Evolutionary conservation across 2,113 vertebrate species (phyloP).

Genomic region (Poeciliopsis occidentalis): DNA sequence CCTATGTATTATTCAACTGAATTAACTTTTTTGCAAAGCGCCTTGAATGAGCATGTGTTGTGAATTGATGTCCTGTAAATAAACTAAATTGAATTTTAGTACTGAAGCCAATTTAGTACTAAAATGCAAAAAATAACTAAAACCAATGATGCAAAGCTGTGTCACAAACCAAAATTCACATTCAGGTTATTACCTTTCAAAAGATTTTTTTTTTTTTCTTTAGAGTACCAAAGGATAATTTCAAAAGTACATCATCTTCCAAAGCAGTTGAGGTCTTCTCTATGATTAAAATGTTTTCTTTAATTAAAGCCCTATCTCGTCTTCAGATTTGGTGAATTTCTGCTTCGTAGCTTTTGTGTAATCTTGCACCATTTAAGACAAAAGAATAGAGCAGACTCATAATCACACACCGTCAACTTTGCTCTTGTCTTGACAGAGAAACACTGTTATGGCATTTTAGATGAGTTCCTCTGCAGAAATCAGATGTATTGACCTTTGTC

Average conservation of each 20-base stretch:
- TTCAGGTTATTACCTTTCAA: neutral
- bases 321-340: neutral
- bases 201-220: neutral
- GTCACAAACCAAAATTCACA: neutral
- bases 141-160: neutral
- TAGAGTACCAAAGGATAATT: neutral
- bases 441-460: neutral
- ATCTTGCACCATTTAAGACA: neutral
- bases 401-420: neutral
- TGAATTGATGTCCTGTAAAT: too few species aligned
- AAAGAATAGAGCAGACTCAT: neutral
- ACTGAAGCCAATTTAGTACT: too few species aligned
- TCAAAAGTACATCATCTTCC: neutral
- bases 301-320: too few species aligned
- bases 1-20: too few species aligned
- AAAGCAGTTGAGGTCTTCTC: neutral
- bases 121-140: neutral
- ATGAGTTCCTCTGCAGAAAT: slow-evolving; percentile 1
- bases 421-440: neutral
- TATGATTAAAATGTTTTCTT: neutral
- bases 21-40: too few species aligned
- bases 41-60: too few species aligned
- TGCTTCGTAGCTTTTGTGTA: neutral
- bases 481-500: slow-evolving; percentile 12
- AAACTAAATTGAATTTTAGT: neutral